Base-by-base conservation (phyloP, 2,797 vertebrate species). In the Pseudocheirus occidentalis region DNA sequence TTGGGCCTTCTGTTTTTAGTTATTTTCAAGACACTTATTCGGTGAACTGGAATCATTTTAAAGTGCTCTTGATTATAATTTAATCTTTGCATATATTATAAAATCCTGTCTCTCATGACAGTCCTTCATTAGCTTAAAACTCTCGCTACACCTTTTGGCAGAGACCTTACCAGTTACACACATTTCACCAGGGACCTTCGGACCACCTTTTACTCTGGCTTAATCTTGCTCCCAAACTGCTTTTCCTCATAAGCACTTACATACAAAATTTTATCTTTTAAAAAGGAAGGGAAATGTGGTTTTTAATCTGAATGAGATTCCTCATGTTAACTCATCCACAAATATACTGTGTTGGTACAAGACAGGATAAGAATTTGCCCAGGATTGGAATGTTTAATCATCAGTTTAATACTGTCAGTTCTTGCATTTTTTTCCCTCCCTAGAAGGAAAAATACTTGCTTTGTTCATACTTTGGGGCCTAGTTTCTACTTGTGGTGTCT, bases 21-120 rank as follows among this genome's bases (percentile, higher is more conserved):
- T 98, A 97, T 98, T 98, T 97, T 96, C 96, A 98, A 97, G 96
- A 91, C 96, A 95, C 97, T 50, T 81, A 24, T 81, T 18, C 24
- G 50, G 73, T 87, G 40, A 87, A 87, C 73, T 87, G 73, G 73
- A 87, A 87, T 87, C 66, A 87, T 87, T 87, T 46, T 87, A 87
- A 87, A 87, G 73, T 87, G 40, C 73, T 87, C 73, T 87, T 87
- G 66, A 87, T 87, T 87, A 87, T 87, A 87, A 87, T 87, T 87
- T 87, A 87, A 87, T 87, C 18, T 87, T 87, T 87, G 40, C 40
- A 87, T 87, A 87, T 46, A 87, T 87, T 87, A 87, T 87, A 87
- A 50, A 87, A 50, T 87, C 40, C 40, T 46, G 40, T 27, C 40
- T 87, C 73, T 87, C 0, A 87, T 40, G 73, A 50, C 73, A 87